These are phyloP conservation scores for Creontiades dilutus DNA, from an alignment of 2,888 invertebrate genomes.

Conservation along the genomic window DNA sequence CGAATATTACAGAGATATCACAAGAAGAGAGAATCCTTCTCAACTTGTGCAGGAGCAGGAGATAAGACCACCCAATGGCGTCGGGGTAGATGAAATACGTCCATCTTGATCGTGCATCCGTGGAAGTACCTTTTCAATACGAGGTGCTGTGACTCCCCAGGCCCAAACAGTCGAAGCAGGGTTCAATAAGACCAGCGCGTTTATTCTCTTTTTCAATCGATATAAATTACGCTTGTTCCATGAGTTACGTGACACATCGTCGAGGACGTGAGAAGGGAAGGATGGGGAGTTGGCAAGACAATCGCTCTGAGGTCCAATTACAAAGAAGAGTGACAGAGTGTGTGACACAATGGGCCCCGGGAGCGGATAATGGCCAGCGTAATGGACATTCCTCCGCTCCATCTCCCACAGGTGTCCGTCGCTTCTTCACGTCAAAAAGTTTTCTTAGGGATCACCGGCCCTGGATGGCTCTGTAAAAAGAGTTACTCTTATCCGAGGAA, in stretches of 20 bases:
- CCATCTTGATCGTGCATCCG: slow-evolving; percentile 5
- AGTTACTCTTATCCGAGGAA: slow-evolving; percentile 20
- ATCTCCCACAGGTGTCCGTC: slow-evolving; percentile 60
- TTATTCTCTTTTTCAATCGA: slow-evolving; percentile 60
- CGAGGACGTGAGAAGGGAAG: slow-evolving; percentile 47
- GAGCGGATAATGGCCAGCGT: slow-evolving; percentile 64
- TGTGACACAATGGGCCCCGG: slow-evolving; percentile 65
- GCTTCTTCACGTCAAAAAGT: slow-evolving; percentile 48
- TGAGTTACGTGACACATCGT: slow-evolving; percentile 64
- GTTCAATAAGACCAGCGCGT: slow-evolving; percentile 32
- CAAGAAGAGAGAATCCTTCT: too few relatives aligned
- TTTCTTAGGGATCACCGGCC: slow-evolving; percentile 35
- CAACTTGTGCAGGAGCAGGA: too few relatives aligned
- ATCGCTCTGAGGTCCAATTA: slow-evolving; percentile 65
- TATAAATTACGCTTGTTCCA: slow-evolving; percentile 52
- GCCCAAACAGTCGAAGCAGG: background rate
- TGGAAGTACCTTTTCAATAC: slow-evolving; percentile 28
- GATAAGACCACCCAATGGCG: background rate
- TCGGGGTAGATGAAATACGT: background rate
- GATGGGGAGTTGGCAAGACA: slow-evolving; percentile 62
- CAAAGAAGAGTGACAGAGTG: slow-evolving; percentile 66
- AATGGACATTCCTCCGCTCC: slow-evolving; percentile 68
- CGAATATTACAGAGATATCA: too few relatives aligned
- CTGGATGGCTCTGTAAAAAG: background rate
- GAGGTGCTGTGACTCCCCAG: background rate